These are phyloP conservation scores for Chrysopa pallens DNA, from an alignment of 1,140 invertebrate species.

Conservation along the genomic window DNA sequence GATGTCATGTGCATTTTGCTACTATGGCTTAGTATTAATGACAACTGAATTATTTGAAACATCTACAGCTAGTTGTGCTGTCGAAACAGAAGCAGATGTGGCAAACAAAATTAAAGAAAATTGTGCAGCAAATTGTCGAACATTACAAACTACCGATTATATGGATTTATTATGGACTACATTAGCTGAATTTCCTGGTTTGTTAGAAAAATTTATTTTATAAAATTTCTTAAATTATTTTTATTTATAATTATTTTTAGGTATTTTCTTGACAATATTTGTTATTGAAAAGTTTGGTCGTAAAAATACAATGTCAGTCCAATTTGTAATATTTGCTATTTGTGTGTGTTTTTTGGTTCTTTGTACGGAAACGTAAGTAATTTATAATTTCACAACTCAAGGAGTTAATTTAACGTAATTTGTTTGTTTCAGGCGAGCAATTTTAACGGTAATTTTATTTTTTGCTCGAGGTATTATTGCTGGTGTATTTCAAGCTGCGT, in stretches of 20 bases:
- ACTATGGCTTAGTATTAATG: constrained; percentile 90
- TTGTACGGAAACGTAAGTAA: constrained; percentile 51
- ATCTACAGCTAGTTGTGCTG: constrained; percentile 26
- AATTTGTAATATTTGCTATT: constrained; percentile 71
- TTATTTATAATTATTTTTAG: constrained; percentile 28
- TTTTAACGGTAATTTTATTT: constrained; percentile 72
- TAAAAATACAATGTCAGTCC: constrained; percentile 86
- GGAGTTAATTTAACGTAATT: constrained; percentile 1
- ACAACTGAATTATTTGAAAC: constrained; percentile 83
- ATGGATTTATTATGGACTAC: constrained; percentile 90
- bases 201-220: constrained; percentile 1
- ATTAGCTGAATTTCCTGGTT: constrained; percentile 85
- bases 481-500: constrained; percentile 85
- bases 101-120: constrained; percentile 24
- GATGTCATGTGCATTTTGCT: constrained; percentile 89
- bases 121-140: constrained; percentile 54
- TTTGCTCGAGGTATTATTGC: constrained; percentile 82
- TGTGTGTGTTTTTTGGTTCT: constrained; percentile 67
- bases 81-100: constrained; percentile 14
- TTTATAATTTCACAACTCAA: not conserved
- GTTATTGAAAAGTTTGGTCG: constrained; percentile 81
- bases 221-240: constrained; percentile 7
- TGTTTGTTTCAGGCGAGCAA: constrained; percentile 40
- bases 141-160: constrained; percentile 71
- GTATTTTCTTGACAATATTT: constrained; percentile 81